Conservation (phyloP, 2,113 vertebrate genomes). For the Poecilia latipinna region DNA sequence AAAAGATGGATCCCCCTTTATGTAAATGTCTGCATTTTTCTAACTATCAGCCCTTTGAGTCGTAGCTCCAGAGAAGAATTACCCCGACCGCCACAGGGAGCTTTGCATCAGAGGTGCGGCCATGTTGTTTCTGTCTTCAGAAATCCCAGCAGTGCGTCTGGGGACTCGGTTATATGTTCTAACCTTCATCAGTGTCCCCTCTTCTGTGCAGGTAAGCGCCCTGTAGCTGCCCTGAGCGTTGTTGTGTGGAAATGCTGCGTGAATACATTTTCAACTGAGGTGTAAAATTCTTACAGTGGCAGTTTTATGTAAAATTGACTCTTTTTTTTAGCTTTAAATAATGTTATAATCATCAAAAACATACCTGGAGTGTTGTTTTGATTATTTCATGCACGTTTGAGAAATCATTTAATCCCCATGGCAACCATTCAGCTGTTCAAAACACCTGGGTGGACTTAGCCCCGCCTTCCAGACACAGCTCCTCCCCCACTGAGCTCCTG, state of each 20-base stretch:
- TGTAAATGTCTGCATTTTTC: not conserved
- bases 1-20: too few species aligned
- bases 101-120: conserved; percentile 16
- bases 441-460: too few species aligned
- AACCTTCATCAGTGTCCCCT: conserved; percentile 58
- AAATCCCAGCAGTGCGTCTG: conserved; percentile 66
- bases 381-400: too few species aligned
- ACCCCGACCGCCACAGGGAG: not conserved
- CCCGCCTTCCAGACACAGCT: too few species aligned
- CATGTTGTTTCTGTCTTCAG: conserved; percentile 46
- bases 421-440: too few species aligned
- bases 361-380: too few species aligned
- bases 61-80: not conserved
- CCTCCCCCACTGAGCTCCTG: too few species aligned
- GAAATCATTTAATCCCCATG: too few species aligned
- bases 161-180: conserved; percentile 58
- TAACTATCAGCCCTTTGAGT: not conserved
- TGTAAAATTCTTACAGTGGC: too few species aligned
- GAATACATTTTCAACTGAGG: conserved; percentile 48
- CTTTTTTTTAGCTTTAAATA: too few species aligned
- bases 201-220: conserved; percentile 48
- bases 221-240: conserved; percentile 41
- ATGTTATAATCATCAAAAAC: too few species aligned
- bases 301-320: too few species aligned
- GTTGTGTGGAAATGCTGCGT: conserved; percentile 52